A percentile compares a stretch with the other conserved stretches of the same genome.
Conservation (phyloP, 2,888 invertebrate genomes). For the Harpalus rubripes region DNA sequence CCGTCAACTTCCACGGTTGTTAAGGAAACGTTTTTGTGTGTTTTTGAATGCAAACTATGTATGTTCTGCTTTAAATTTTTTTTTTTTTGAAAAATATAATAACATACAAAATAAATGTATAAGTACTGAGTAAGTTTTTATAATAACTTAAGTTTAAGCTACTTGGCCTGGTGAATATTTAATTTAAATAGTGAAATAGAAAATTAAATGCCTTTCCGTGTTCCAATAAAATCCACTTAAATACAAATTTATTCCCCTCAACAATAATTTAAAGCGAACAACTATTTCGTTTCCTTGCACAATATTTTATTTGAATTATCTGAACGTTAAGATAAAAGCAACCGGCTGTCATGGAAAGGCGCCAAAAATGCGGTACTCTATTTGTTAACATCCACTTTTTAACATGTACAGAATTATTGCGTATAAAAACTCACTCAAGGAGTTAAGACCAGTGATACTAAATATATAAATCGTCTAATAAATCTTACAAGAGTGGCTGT, state of each 20-base stretch:
- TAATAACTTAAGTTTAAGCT: no score
- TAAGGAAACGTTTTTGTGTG: no score
- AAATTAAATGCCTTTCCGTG: not conserved
- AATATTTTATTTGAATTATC: slow-evolving; percentile 36
- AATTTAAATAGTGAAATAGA: no score
- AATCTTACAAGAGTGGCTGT: not conserved
- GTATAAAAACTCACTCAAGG: not conserved
- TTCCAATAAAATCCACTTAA: not conserved
- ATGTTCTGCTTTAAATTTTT: no score
- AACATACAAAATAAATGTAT: no score
- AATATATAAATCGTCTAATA: not conserved
- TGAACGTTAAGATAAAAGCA: slow-evolving; percentile 50
- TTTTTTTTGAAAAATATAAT: no score
- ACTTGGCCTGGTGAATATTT: no score
- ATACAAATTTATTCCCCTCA: not conserved
- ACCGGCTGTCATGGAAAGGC: slow-evolving; percentile 56
- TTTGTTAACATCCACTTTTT: slow-evolving; percentile 45
- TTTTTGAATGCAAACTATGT: no score
- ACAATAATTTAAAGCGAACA: not conserved
- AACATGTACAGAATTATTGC: not conserved
- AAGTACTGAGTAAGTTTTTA: no score
- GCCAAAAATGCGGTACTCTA: slow-evolving; percentile 61
- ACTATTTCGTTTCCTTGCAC: not conserved
- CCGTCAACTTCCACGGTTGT: no score
- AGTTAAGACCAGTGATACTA: not conserved